A percentile compares a stretch with the other conserved stretches of the same genome.
These are phyloP conservation scores for Elephantulus edwardii DNA, from an alignment of 2,113 vertebrate species.

Conservation along the genomic window DNA sequence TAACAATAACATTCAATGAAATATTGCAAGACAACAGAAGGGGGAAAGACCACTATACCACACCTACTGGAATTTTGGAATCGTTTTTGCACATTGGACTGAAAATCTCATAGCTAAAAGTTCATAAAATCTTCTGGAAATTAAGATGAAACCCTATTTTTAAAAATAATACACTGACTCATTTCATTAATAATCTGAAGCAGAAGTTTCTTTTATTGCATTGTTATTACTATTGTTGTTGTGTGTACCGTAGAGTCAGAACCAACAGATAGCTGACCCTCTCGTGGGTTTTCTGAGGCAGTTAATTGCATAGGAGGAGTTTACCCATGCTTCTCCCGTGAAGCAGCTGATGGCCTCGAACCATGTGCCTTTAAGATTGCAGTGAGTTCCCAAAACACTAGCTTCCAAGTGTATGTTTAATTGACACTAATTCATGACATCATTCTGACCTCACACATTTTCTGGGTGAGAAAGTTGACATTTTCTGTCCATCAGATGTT, in stretches of 20 bases:
- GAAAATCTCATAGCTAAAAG: slow-evolving; percentile 32
- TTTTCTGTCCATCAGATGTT: not conserved
- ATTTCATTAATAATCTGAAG: slow-evolving; percentile 15
- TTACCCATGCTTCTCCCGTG: too few species aligned
- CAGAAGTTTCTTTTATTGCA: slow-evolving; percentile 3
- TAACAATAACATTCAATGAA: not conserved
- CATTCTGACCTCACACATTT: not conserved
- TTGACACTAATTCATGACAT: not conserved
- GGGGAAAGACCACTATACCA: not conserved
- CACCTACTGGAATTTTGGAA: not conserved
- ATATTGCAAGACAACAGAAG: not conserved
- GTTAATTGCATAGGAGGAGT: too few species aligned
- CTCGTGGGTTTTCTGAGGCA: too few species aligned
- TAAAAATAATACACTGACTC: slow-evolving; percentile 3
- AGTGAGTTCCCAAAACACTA: slow-evolving; percentile 2
- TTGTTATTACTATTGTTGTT: too few species aligned
- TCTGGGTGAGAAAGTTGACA: too few species aligned
- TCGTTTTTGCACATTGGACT: not conserved
- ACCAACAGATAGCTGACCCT: too few species aligned
- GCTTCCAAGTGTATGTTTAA: not conserved
- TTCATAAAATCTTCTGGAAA: slow-evolving; percentile 52
- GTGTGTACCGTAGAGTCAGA: too few species aligned
- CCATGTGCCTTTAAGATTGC: too few species aligned
- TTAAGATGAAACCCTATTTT: not conserved
- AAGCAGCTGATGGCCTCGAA: too few species aligned